phyloP scores from a whole-genome alignment of 2,888 invertebrate species.

The Thereva nobilitata region DNA sequence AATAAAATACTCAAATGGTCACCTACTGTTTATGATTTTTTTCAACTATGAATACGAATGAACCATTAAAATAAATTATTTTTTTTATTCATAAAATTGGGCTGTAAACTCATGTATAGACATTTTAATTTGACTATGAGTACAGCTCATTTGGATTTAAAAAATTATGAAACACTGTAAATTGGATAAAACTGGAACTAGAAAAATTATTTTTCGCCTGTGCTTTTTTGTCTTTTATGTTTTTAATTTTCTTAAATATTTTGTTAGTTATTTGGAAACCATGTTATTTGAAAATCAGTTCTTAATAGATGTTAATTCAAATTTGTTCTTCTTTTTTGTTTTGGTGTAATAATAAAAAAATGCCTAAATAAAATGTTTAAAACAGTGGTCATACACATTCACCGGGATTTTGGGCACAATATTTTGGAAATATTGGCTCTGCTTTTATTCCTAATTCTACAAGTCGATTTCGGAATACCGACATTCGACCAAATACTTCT shows the following conservation, averaged over 20 bases:
- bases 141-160: no score
- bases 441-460: slow-evolving; percentile 57
- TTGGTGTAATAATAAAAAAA: slow-evolving; percentile 5
- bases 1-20: slow-evolving; percentile 24
- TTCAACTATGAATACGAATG: slow-evolving; percentile 4
- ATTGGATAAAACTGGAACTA: no score
- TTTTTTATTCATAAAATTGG: no score
- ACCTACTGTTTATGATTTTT: slow-evolving; percentile 7
- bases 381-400: slow-evolving; percentile 57
- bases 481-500: slow-evolving; percentile 57
- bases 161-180: no score
- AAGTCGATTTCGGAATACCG: slow-evolving; percentile 57
- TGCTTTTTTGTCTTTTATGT: slow-evolving; percentile 12
- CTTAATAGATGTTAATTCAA: slow-evolving; percentile 9
- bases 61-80: no score
- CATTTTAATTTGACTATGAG: no score
- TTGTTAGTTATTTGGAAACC: slow-evolving; percentile 14
- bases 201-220: slow-evolving; percentile 3
- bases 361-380: slow-evolving; percentile 24
- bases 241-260: not conserved
- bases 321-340: not conserved
- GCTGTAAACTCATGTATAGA: no score
- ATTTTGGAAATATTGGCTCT: slow-evolving; percentile 58
- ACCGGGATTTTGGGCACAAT: slow-evolving; percentile 58
- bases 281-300: slow-evolving; percentile 25